These are phyloP conservation scores for Philopedon plagiatum DNA, from an alignment of 2,888 invertebrate genomes.

Conservation along the genomic window DNA sequence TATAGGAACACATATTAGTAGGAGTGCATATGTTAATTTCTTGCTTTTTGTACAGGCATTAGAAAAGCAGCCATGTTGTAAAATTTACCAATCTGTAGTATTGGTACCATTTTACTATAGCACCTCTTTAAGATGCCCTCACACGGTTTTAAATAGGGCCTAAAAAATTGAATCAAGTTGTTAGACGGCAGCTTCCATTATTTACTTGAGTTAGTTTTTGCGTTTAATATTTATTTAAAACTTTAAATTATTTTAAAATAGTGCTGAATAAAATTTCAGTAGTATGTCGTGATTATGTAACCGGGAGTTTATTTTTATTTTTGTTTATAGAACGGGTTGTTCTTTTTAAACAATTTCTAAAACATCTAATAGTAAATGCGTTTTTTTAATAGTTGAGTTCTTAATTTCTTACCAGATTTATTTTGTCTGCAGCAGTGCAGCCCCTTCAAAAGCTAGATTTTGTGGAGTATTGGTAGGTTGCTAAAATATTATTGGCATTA, in stretches of 20 bases:
- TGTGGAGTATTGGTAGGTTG: conserved; percentile 22
- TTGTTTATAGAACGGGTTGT: no score
- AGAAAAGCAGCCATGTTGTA: neutral
- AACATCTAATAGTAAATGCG: neutral
- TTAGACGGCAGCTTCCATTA: no score
- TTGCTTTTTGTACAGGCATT: neutral
- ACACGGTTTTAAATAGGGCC: no score
- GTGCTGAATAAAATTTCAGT: no score
- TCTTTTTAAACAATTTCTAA: neutral
- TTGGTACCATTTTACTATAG: neutral
- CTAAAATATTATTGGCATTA: conserved; percentile 42
- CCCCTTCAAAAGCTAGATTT: conserved; percentile 23
- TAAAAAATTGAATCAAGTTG: no score
- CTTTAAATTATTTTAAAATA: no score
- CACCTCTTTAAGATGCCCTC: no score
- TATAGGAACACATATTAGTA: conserved; percentile 14
- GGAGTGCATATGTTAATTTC: conserved; percentile 26
- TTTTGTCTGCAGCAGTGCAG: conserved; percentile 10
- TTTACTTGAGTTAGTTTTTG: no score
- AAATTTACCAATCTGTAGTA: neutral
- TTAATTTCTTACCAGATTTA: conserved; percentile 11
- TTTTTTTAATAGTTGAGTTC: neutral
- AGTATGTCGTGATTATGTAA: no score
- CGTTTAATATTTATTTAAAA: no score
- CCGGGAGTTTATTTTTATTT: no score